These are phyloP conservation scores for Pristionchus mayeri DNA, from an alignment of 2,888 invertebrate genomes.

Conservation along the genomic window DNA sequence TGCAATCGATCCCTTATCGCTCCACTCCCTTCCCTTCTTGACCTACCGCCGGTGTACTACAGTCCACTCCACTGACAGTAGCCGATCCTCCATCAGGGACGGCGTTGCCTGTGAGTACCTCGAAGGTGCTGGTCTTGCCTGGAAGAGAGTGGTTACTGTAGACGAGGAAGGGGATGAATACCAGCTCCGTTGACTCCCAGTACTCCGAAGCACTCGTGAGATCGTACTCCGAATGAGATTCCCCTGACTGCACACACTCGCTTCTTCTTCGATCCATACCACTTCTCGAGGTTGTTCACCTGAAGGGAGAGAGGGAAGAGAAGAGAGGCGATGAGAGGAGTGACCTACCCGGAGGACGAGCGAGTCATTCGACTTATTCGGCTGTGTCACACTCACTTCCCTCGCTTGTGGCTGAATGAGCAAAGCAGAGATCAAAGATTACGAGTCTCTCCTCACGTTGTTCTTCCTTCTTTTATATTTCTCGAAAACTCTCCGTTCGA, in stretches of 20 bases:
- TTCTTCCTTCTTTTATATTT: neutral
- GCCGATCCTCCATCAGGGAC: conserved; percentile 62
- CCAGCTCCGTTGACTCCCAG: conserved; percentile 71
- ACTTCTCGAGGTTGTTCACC: conserved; percentile 60
- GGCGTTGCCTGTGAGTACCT: conserved; percentile 69
- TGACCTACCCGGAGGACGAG: conserved; percentile 50
- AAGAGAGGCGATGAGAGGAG: neutral
- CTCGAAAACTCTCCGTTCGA: neutral
- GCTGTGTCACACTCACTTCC: conserved; percentile 46
- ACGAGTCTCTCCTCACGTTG: neutral
- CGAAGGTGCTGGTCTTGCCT: conserved; percentile 64
- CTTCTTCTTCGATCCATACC: conserved; percentile 9
- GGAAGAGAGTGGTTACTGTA: neutral
- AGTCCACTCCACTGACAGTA: conserved; percentile 58
- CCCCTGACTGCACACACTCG: conserved; percentile 50
- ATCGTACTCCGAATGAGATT: conserved; percentile 67
- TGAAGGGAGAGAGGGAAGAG: neutral
- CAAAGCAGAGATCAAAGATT: neutral
- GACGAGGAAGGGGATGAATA: neutral
- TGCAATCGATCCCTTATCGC: conserved; percentile 29
- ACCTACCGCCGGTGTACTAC: conserved; percentile 50
- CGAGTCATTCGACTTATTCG: conserved; percentile 50
- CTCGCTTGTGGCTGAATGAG: conserved; percentile 46
- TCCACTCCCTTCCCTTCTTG: neutral
- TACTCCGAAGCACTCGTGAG: conserved; percentile 73